Evolutionary conservation across 2,113 vertebrate genomes (phyloP).

Genomic region (Hyla sarda): DNA sequence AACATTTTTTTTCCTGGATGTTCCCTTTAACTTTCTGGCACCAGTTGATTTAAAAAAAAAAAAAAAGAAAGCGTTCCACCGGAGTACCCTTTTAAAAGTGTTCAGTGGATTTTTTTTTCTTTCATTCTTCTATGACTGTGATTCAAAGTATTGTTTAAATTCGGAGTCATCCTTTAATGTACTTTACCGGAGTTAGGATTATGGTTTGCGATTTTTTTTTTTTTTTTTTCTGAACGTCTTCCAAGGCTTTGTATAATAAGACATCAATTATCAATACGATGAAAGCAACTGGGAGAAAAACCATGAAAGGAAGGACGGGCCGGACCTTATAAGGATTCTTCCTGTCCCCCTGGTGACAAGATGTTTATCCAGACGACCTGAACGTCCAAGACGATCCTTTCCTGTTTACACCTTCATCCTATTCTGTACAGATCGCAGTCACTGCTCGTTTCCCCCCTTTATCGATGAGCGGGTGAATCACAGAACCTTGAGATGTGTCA

Average conservation of each 20-base stretch:
- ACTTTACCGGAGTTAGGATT: not conserved
- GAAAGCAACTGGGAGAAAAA: not conserved
- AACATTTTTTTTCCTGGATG: too few relatives aligned
- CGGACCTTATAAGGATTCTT: constrained; percentile 34
- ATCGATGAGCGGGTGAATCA: constrained; percentile 44
- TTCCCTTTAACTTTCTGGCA: too few relatives aligned
- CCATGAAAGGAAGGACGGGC: not conserved
- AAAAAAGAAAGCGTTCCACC: too few relatives aligned
- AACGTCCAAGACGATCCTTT: constrained; percentile 18
- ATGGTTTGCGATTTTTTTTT: too few relatives aligned
- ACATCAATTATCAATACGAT: not conserved
- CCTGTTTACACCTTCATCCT: constrained; percentile 46
- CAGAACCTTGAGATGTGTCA: not conserved
- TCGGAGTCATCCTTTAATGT: not conserved
- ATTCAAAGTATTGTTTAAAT: not conserved
- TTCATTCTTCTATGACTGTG: too few relatives aligned
- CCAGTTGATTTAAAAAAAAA: too few relatives aligned
- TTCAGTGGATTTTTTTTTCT: too few relatives aligned
- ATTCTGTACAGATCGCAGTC: constrained; percentile 25
- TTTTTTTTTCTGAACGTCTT: not conserved
- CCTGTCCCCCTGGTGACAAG: not conserved
- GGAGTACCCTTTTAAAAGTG: too few relatives aligned
- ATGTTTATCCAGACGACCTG: constrained; percentile 26
- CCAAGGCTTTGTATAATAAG: not conserved
- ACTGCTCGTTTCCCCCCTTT: not conserved